A percentile compares a stretch with the other conserved stretches of the same genome.
Evolutionary conservation across 2,797 vertebrate genomes (phyloP).

Genomic region (Sebastes flavidus): DNA sequence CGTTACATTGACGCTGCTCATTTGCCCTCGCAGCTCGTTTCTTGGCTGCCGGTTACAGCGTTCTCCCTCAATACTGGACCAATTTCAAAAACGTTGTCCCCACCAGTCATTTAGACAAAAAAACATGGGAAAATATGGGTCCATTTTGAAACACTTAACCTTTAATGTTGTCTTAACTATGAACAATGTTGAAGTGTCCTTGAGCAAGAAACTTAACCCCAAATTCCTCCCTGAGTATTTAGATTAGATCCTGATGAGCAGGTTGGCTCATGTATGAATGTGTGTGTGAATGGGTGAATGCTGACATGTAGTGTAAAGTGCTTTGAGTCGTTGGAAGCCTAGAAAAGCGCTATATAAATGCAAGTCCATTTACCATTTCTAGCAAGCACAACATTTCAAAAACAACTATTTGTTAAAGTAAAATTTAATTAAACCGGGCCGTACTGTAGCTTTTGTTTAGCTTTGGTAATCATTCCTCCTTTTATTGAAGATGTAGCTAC

Average conservation of each 20-base stretch:
- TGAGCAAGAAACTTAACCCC: rapidly evolving
- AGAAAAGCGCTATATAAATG: too few species aligned
- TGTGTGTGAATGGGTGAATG: too few species aligned
- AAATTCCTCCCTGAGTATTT: too few species aligned
- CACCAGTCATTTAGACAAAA: rapidly evolving
- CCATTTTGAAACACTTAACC: neutral
- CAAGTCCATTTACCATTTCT: too few species aligned
- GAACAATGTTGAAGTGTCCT: neutral
- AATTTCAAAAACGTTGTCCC: neutral
- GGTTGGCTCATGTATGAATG: too few species aligned
- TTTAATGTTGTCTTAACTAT: neutral
- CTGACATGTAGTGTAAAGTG: too few species aligned
- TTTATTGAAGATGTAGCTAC: neutral
- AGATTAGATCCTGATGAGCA: too few species aligned
- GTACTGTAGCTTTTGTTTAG: neutral
- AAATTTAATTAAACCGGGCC: neutral
- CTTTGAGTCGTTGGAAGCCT: too few species aligned
- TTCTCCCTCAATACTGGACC: neutral
- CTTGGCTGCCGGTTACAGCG: too few species aligned
- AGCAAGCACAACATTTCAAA: too few species aligned
- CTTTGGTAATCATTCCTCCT: neutral
- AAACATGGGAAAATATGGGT: too few species aligned
- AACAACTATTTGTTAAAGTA: neutral
- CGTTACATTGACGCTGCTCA: neutral
- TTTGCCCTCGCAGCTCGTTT: neutral